phyloP scores from a whole-genome alignment of 2,113 vertebrate species.

The Microtus pennsylvanicus region DNA sequence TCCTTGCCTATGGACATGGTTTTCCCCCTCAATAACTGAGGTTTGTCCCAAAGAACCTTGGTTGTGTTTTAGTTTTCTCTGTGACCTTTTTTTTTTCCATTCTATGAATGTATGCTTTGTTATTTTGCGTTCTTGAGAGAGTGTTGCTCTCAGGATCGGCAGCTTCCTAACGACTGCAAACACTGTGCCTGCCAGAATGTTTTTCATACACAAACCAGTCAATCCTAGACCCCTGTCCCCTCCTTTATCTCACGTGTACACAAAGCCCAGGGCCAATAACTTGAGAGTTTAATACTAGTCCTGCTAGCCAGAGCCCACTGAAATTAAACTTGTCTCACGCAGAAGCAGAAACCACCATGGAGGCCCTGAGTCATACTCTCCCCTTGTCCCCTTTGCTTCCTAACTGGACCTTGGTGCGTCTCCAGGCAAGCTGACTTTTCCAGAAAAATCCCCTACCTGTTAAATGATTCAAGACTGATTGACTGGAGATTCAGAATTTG shows the following conservation, averaged over 20 bases:
- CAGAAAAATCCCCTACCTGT: neutral
- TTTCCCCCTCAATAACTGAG: neutral
- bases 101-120: slow-evolving; percentile 29
- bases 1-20: neutral
- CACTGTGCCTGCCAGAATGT: neutral
- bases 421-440: neutral
- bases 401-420: neutral
- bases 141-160: neutral
- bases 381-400: neutral
- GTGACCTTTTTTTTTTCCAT: neutral
- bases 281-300: neutral
- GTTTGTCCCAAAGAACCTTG: neutral
- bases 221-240: neutral
- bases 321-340: neutral
- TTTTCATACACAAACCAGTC: neutral
- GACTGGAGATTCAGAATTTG: neutral
- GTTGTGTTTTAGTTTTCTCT: neutral
- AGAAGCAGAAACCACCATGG: neutral
- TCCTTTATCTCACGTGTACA: neutral
- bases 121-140: neutral
- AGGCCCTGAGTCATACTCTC: neutral
- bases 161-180: neutral
- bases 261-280: neutral
- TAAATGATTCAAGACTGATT: neutral
- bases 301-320: neutral